Percentiles rank a stretch among this genome's conserved stretches.
Evolutionary conservation across 2,113 vertebrate genomes (phyloP).

Genomic region (Gasterosteus aculeatus): DNA sequence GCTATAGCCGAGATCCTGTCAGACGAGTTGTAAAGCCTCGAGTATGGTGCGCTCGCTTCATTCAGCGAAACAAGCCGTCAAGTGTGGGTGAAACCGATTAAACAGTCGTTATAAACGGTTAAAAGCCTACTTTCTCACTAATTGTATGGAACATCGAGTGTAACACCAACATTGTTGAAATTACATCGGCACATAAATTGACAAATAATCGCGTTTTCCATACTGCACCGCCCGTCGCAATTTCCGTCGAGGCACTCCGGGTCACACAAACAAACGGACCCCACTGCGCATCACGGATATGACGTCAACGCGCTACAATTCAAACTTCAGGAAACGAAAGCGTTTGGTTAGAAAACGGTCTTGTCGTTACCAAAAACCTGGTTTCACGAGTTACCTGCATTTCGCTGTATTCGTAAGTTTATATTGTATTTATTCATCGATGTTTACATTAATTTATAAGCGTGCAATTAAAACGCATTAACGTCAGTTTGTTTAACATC

Average conservation of each 20-base stretch:
- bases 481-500: background rate
- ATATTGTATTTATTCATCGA: background rate
- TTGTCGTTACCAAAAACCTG: background rate
- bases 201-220: background rate
- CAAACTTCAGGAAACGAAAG: slow-evolving; percentile 76
- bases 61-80: background rate
- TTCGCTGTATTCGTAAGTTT: slow-evolving; percentile 38
- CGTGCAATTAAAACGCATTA: background rate
- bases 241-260: background rate
- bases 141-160: rapidly evolving
- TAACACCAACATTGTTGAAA: background rate
- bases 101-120: background rate
- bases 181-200: background rate
- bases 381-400: background rate
- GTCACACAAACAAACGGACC: background rate
- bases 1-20: background rate
- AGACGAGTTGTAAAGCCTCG: background rate
- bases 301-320: slow-evolving; percentile 71
- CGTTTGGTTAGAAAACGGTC: slow-evolving; percentile 31
- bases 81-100: background rate
- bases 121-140: rapidly evolving
- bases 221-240: slow-evolving; percentile 1
- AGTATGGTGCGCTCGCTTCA: background rate
- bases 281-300: background rate
- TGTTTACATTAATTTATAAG: background rate